Conservation (phyloP, 2,888 invertebrate genomes). For the Synergus umbraculus region DNA sequence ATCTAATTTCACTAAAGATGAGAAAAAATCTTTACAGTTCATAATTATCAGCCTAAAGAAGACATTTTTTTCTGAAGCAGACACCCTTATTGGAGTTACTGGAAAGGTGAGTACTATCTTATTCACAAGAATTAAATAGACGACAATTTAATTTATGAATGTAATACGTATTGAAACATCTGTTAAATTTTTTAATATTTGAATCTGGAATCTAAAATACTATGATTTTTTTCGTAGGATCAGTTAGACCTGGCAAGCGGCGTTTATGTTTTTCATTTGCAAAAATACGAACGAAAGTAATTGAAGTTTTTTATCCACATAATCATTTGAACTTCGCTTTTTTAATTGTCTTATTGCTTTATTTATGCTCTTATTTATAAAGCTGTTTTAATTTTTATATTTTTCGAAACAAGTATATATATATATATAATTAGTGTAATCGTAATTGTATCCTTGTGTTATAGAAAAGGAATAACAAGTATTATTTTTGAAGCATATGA, state of each 20-base stretch:
- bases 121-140: background rate
- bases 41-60: slow-evolving; percentile 98
- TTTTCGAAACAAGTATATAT: background rate
- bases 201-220: background rate
- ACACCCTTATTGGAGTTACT: slow-evolving; percentile 33
- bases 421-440: background rate
- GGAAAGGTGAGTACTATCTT: background rate
- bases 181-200: background rate
- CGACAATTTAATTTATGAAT: background rate
- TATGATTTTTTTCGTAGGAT: background rate
- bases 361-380: background rate
- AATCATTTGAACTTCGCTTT: background rate
- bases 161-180: background rate
- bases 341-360: background rate
- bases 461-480: background rate
- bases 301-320: background rate
- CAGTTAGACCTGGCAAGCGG: background rate
- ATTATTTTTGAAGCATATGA: background rate
- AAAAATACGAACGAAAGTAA: background rate
- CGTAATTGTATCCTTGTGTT: background rate
- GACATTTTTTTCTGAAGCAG: slow-evolving; percentile 84
- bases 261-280: background rate
- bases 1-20: slow-evolving; percentile 93
- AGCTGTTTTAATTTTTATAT: background rate
- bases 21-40: slow-evolving; percentile 90